phyloP scores from a whole-genome alignment of 1,140 invertebrate genomes.

The Ganaspis sp. region DNA sequence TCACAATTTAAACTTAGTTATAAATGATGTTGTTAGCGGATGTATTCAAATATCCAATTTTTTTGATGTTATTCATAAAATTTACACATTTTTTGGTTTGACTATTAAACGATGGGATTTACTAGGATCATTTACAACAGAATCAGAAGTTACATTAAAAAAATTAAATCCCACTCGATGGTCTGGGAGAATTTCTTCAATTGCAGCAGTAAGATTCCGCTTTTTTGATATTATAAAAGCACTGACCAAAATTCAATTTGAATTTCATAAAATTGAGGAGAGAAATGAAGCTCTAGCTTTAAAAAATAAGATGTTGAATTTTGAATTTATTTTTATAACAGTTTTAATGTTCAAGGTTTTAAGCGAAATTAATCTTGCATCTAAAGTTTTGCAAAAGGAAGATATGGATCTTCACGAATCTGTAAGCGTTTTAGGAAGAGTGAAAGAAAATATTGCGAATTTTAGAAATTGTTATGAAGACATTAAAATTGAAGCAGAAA shows the following conservation, averaged over 20 bases:
- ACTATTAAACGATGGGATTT: slow-evolving; percentile 47
- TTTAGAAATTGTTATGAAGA: slow-evolving; percentile 35
- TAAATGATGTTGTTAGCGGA: slow-evolving; percentile 59
- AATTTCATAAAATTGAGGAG: slow-evolving; percentile 2
- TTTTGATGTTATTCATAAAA: slow-evolving; percentile 47
- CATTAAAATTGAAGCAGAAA: slow-evolving; percentile 32
- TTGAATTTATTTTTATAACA: slow-evolving; percentile 38
- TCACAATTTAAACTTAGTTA: slow-evolving; percentile 64
- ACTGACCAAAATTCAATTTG: slow-evolving; percentile 10
- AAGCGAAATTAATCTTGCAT: slow-evolving; percentile 29
- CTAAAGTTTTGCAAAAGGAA: slow-evolving; percentile 19
- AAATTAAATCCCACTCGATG: slow-evolving; percentile 32
- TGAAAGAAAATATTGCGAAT: slow-evolving; percentile 29
- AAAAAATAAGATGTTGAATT: slow-evolving; percentile 37
- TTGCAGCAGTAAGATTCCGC: slow-evolving; percentile 7
- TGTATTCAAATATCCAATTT: slow-evolving; percentile 49
- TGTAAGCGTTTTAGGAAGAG: slow-evolving; percentile 29
- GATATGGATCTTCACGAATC: slow-evolving; percentile 29
- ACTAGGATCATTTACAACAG: slow-evolving; percentile 8
- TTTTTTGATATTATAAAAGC: slow-evolving; percentile 30
- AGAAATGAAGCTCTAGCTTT: slow-evolving; percentile 31
- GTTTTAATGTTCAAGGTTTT: slow-evolving; percentile 26
- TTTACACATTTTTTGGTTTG: slow-evolving; percentile 56
- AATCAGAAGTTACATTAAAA: slow-evolving; percentile 35
- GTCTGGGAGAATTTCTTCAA: neutral